Evolutionary conservation across 2,113 vertebrate species (phyloP), one percentile per base, ranked within the genome.

Genomic region (Chaetorhynchus papuensis): DNA sequence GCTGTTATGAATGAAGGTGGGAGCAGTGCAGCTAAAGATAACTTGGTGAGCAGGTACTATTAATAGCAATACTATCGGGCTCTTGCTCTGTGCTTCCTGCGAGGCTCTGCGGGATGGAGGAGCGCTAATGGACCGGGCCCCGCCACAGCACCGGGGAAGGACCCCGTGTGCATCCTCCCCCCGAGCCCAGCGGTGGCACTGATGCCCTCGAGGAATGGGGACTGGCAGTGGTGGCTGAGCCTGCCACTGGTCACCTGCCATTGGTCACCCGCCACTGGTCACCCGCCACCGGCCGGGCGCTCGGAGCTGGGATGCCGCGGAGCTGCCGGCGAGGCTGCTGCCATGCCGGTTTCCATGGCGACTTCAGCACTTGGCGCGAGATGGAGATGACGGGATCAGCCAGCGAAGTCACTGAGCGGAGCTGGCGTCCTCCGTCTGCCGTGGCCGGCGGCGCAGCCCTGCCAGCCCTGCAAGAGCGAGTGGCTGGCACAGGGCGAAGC

Each of bases 321-420:
- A 90, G 85, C 82, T 75, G 85, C 64, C 26, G 92, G 82, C 16
- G 24, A 95, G 47, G 92, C 66, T 44, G 93, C 92, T 42, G n/a
- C 95, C 81, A 47, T 74, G 71, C 92, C 2, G 41, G 97, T 97
- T 97, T 95, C 97, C 96, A 97, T 97, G 97, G 87, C 52, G 4
- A 97, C 97, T 89, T 96, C 96, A 96, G 93, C 93, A 81, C 95
- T 95, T 89, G 91, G 92, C 69, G 30, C 1, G 80, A 94, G 96
- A 96, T 96, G 94, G 93, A 93, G 95, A 88, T 94, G 96, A 96
- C 93, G 4, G 94, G 95, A 96, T 93, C 96, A 96, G 93, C 75
- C 92, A 74, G 91, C 80, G 81, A 60, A 96, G 96, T 87, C 94
- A 94, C 82, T 42, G 94, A 97, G 95, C 6, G 2, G 93, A 95